Base-by-base conservation (phyloP, 92 coral and sea anemone species). In the Paramuricea clavata region DNA sequence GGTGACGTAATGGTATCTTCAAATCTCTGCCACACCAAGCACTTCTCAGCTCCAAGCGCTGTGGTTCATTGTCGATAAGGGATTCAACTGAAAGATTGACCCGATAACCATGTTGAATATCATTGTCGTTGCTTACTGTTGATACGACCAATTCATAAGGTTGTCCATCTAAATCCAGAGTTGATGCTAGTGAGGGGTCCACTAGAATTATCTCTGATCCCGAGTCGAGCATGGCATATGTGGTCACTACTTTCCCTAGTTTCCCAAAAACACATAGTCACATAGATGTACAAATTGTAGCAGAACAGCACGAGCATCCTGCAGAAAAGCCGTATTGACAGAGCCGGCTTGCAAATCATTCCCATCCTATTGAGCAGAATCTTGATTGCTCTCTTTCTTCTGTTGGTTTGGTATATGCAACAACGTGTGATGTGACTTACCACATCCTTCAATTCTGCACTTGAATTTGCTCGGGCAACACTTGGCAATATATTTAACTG, bases 201-300 rank as follows among this genome's bases (percentile, higher is more conserved):
- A 89, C 89, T 26, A 89, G 26, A 6, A 54, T 83, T 47, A 89
- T 21, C 25, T 89, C 89, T 16, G 89, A 89, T 36, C 89, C 89
- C 9, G 92, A 89, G 64, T 83, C 89, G 19, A 89, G 88, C 88
- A 88, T 73, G 2, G 83, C 91, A 33, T 73, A 88, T 8, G 91
- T 88, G 31, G 91, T 88, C 25, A 57, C 44, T 6, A 60, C 15
- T 26, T 2, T 2, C 15, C 82, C 82, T 13, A 52, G 39, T n/a
- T n/a, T 8, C 4, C 81, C 82, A 41, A 69, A 36, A 43, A 71
- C 87, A 69, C 87, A 69, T 34, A 81, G 0, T 0, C 82, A n/a
- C n/a, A n/a, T 44, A 88, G 2, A 10, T 84, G 87, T 16, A 87
- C 62, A 6, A 81, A 89, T 41, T 88, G 92, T 36, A 88, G 32